Percentiles rank a stretch among this genome's conserved stretches.
phyloP scores from a whole-genome alignment of 2,113 vertebrate species.

The Rhinopomastus cyanomelas region DNA sequence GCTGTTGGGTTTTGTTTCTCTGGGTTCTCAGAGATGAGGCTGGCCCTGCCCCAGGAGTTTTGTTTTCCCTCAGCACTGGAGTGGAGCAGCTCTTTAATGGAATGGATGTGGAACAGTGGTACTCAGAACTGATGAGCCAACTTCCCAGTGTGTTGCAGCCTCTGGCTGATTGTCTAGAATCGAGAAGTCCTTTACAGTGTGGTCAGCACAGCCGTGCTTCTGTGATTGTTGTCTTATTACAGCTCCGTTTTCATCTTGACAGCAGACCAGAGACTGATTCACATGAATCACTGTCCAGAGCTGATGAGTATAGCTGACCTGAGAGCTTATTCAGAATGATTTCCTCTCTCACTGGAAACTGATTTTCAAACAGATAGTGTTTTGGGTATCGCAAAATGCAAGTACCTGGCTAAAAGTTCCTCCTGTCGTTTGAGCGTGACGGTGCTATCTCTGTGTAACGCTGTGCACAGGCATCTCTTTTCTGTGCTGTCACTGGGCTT shows the following conservation, averaged over 20 bases:
- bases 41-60: not conserved
- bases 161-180: not conserved
- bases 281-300: not conserved
- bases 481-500: not conserved
- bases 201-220: not conserved
- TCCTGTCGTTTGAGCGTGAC: not conserved
- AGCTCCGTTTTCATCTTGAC: not conserved
- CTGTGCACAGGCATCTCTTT: not conserved
- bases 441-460: not conserved
- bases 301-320: not conserved
- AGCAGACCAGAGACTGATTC: not conserved
- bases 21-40: not conserved
- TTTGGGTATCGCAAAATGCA: not conserved
- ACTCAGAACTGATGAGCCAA: not conserved
- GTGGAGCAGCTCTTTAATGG: slow-evolving; percentile 15
- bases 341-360: not conserved
- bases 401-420: not conserved
- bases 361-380: not conserved
- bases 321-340: not conserved
- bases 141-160: not conserved
- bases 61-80: not conserved
- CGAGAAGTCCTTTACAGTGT: not conserved
- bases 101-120: rapidly evolving
- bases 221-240: not conserved
- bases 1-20: not conserved